Percentiles rank a stretch among this genome's conserved stretches.
Conservation (phyloP, 2,888 invertebrate species). For the Lamproptera curius region DNA sequence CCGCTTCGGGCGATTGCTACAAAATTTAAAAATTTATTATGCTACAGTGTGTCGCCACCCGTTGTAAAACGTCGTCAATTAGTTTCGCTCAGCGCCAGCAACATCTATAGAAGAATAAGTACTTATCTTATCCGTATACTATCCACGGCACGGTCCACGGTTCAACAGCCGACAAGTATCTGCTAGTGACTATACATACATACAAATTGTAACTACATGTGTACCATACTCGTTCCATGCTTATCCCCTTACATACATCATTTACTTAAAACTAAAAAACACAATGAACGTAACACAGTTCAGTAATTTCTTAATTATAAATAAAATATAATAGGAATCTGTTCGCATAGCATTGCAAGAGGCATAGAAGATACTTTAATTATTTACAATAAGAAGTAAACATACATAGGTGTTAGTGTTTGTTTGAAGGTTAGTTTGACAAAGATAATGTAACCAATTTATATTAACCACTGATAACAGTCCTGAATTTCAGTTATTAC, state of each 20-base stretch:
- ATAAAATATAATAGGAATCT: too few species aligned
- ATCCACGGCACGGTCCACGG: slow-evolving; percentile 27
- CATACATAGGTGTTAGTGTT: too few species aligned
- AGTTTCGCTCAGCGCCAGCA: slow-evolving; percentile 51
- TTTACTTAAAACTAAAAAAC: too few species aligned
- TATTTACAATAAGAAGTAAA: too few species aligned
- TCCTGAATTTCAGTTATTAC: too few species aligned
- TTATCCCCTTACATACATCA: neutral
- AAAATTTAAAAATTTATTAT: slow-evolving; percentile 68
- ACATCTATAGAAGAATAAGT: slow-evolving; percentile 32
- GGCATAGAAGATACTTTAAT: neutral
- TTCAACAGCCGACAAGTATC: slow-evolving; percentile 23
- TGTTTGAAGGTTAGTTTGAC: too few species aligned
- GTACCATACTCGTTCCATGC: slow-evolving; percentile 21
- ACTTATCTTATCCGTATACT: slow-evolving; percentile 58
- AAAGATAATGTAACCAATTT: too few species aligned
- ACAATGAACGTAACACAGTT: too few species aligned
- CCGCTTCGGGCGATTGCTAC: slow-evolving; percentile 65
- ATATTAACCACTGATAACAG: too few species aligned
- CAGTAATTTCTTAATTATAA: too few species aligned
- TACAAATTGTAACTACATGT: slow-evolving; percentile 58
- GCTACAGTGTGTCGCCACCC: slow-evolving; percentile 47
- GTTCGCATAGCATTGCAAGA: slow-evolving; percentile 8
- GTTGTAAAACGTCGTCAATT: slow-evolving; percentile 26
- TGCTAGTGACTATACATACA: slow-evolving; percentile 23